Base-by-base conservation (phyloP, 2,113 vertebrate species). In the Xiphophorus hellerii region DNA sequence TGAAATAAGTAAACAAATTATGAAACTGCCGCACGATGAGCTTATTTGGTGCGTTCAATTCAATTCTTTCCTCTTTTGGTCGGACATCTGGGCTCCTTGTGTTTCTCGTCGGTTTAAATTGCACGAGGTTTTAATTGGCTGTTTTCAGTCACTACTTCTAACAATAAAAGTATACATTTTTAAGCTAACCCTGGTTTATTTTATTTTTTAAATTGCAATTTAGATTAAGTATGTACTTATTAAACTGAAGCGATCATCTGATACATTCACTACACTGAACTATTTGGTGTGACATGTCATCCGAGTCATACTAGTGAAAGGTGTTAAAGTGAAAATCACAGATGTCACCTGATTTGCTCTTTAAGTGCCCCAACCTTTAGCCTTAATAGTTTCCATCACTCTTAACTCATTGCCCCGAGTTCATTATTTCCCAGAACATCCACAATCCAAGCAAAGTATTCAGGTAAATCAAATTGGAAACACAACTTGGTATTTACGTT, bases 401-500 rank as follows among this genome's bases (percentile, higher is more conserved):
- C 1, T 62, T 62, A 28, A 81, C 60, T 84, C 72, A 77, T 20
- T n/a, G 5, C 0, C 64, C 17, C 64, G 25, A 1, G n/a, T 28
- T 77, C 68, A 77, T 68, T 62, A 37, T 71, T 81, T 62, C 30
- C 82, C 74, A 69, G 71, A 76, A 31, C 35, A 60, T 17, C 60
- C 74, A 58, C 44, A 44, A 60, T 74, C 35, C 35, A 63, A 22
- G 73, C 39, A 31, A 82, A 48, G 29, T 71, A 29, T 27, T n/a
- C 25, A 61, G 44, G 44, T 29, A 62, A 58, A 35, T 13, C 61
- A 20, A 62, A 54, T 17, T 63, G 64, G 14, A 77, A 39, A 10
- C 67, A 48, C 27, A n/a, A 8, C 3, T 66, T 39, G 25, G 33
- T 39, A 5, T 25, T 14, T 6, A 30, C 4, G 12, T 22, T 20